These are phyloP conservation scores for Daphoenositta chrysoptera DNA, from an alignment of 2,113 vertebrate species.

Conservation along the genomic window DNA sequence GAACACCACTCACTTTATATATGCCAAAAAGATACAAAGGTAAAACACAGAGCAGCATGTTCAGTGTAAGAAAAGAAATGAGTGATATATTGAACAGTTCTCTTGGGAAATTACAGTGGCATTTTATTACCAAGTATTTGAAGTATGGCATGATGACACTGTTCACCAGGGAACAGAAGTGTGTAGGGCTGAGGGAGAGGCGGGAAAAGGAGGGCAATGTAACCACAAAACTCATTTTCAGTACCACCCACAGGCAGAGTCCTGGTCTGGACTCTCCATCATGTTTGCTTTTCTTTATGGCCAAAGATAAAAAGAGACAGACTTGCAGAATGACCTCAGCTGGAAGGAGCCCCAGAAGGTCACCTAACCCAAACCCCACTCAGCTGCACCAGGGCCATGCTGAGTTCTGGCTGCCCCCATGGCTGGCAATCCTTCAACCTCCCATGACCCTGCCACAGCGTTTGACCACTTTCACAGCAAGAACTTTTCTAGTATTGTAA, in stretches of 20 bases:
- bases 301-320: background rate
- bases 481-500: background rate
- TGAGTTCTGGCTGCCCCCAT: background rate
- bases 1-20: background rate
- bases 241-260: background rate
- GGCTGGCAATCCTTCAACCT: background rate
- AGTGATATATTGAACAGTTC: background rate
- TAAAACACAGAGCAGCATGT: background rate
- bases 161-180: background rate
- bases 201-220: background rate
- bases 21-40: background rate
- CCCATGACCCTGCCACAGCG: fast-evolving
- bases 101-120: background rate
- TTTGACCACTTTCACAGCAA: background rate
- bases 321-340: background rate
- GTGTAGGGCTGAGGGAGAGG: background rate
- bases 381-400: background rate
- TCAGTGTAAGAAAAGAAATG: background rate
- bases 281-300: background rate
- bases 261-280: background rate
- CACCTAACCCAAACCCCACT: background rate
- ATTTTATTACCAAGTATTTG: background rate
- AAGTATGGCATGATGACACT: background rate
- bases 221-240: background rate
- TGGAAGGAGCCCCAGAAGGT: background rate